phyloP scores from a whole-genome alignment of 2,113 vertebrate genomes.

The Vireo altiloquus region DNA sequence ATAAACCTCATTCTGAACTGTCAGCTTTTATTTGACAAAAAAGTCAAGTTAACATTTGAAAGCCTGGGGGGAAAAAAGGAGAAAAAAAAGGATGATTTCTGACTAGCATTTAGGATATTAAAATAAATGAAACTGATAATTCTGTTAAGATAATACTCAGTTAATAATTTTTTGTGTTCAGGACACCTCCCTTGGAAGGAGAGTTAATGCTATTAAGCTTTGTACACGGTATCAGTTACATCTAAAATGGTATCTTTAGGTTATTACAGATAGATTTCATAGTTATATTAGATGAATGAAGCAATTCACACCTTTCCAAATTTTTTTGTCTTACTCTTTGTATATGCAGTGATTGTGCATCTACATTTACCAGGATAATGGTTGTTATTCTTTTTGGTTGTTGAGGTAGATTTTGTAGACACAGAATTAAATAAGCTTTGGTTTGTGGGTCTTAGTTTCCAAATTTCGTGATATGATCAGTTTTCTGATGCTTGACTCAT shows the following conservation, averaged over 20 bases:
- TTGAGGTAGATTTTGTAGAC: not conserved
- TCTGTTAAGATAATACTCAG: not conserved
- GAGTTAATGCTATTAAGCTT: not conserved
- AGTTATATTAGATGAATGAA: not conserved
- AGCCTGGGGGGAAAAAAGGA: rapidly evolving
- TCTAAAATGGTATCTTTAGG: not conserved
- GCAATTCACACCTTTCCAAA: not conserved
- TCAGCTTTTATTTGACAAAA: not conserved
- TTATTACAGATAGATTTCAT: not conserved
- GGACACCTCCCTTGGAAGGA: not conserved
- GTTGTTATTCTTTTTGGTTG: not conserved
- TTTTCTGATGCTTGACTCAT: not conserved
- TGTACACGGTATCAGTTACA: not conserved
- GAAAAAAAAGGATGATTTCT: not conserved
- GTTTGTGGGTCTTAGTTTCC: not conserved
- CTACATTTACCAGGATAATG: not conserved
- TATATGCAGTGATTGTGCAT: not conserved
- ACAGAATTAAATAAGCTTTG: not conserved
- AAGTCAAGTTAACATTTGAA: not conserved
- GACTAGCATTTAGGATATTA: not conserved
- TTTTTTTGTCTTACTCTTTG: not conserved
- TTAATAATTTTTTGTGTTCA: not conserved
- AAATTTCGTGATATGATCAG: not conserved
- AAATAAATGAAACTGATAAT: not conserved
- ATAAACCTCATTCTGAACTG: not conserved